Base-by-base conservation (phyloP, 1,140 invertebrate genomes). In the Drosophila melanogaster region DNA sequence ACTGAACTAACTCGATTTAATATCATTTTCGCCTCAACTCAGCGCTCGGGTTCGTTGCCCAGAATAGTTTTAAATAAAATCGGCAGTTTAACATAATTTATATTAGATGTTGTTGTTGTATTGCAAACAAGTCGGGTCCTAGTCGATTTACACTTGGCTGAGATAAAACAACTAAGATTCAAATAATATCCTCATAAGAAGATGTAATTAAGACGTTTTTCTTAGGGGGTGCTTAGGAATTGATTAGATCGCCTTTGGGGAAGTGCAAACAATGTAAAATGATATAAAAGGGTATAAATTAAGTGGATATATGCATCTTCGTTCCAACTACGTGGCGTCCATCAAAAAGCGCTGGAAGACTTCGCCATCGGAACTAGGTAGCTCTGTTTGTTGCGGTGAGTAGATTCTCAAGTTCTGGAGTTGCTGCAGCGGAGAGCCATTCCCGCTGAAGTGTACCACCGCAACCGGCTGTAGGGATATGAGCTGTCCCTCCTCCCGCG, bases 291-390 rank as follows among this genome's bases (percentile, higher is more conserved):
- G 35, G 17, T 49, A 15, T 33, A 64, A 24, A 33, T 14, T 59
- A 41, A 43, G 30, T 11, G 19, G 0, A 24, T 0, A 8, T 22
- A 22, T n/a, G n/a, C n/a, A n/a, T 26, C 10, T 3, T 11, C 10
- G 12, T 12, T 19, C n/a, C 47, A 12, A 4, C 58, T 80, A 86
- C 44, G 83, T 86, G 41, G 78, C 78, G 24, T 86, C 81, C 81
- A 86, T 86, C 1, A 86, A 44, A n/a, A 86, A 86, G 10, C 79
- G 78, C 5, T 67, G 74, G 15, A 86, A 86, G 22, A 81, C 65
- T n/a, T 86, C 83, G 6, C 83, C 79, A 37, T 87, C 83, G 6
- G 83, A 79, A 41, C 66, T 83, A 14, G 60, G 60, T 19, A 72
- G 57, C 24, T 87, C 81, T 5, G 70, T 43, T 15, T 64, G 67